Evolutionary conservation across 2,113 vertebrate species (phyloP).

Genomic region (Cebidichthys violaceus): DNA sequence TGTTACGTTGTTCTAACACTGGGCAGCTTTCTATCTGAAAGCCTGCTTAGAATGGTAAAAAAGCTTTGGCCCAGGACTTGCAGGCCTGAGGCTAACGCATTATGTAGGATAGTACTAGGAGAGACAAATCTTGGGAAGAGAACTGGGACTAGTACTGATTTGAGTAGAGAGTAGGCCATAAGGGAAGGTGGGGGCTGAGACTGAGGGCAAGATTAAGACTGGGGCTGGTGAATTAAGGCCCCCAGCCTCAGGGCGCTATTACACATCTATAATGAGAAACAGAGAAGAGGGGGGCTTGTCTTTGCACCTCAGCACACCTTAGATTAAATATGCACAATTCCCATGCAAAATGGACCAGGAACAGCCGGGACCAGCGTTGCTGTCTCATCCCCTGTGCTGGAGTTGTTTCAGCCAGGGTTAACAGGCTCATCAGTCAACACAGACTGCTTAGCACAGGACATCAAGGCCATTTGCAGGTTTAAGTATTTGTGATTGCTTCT

Average conservation of each 20-base stretch:
- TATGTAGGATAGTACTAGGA: conserved; percentile 22
- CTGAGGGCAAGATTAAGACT: conserved; percentile 77
- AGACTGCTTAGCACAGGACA: conserved; percentile 77
- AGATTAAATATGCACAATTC: conserved; percentile 86
- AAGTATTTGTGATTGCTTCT: conserved; percentile 83
- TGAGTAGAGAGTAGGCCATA: conserved; percentile 51
- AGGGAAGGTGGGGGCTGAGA: conserved; percentile 66
- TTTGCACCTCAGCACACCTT: conserved; percentile 76
- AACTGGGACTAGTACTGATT: conserved; percentile 58
- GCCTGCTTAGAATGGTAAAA: neutral
- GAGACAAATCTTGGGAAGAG: conserved; percentile 51
- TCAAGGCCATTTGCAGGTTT: conserved; percentile 82
- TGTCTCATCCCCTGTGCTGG: conserved; percentile 79
- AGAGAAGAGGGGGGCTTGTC: conserved; percentile 71
- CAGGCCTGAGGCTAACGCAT: neutral
- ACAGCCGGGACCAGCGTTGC: conserved; percentile 64
- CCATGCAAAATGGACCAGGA: conserved; percentile 77
- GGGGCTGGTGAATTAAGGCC: conserved; percentile 76
- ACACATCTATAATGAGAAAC: conserved; percentile 82
- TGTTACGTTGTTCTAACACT: neutral
- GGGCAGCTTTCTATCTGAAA: neutral
- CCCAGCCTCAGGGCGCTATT: conserved; percentile 75
- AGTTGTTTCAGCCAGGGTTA: conserved; percentile 84
- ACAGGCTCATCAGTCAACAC: conserved; percentile 84
- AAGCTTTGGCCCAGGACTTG: neutral